Evolutionary conservation across 2,113 vertebrate genomes (phyloP), one percentile per base, ranked within the genome.

Genomic region (Archocentrus centrarchus): DNA sequence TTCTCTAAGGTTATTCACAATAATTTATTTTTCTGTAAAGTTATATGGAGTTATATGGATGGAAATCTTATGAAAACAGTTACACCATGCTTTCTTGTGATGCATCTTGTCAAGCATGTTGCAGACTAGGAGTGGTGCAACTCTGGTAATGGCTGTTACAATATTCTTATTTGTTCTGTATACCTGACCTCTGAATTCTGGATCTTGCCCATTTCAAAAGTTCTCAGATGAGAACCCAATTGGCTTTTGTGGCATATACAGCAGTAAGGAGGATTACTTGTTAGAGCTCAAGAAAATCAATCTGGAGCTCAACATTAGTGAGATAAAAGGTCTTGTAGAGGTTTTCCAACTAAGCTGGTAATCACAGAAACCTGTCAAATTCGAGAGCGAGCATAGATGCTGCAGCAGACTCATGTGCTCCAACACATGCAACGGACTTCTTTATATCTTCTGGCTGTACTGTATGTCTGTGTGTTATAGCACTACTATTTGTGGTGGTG

Each of bases 291-390:
- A 41, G 44, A 60, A 22, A 59, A 58, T 53, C 37, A 59, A 76
- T 37, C 59, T 53, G 35, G 50, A 64, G 15, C 59, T 76, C 60
- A 47, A 24, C 50, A 76, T 80, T 62, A 37, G 37, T 9, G 27
- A 80, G 68, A 80, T 79, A 66, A 80, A 76, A 63, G 30, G 80
- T 66, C 44, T 60, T 66, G 44, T 61, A 32, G 50, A 59, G 11
- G 55, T 30, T 77, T 81, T 62, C 53, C 18, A n/a, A 55, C 53
- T 55, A 55, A 20, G 53, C 53, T n/a, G 6, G 53, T 55, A n/a
- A 55, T 55, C 53, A 85, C 9, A 3, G 50, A 77, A 73, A 86
- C 58, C 47, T 44, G 11, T 77, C 58, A 80, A 50, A 73, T 58
- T 85, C 44, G 11, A 35, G 66, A 32, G 39, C 73, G 63, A 55